Conservation (phyloP, 1,140 invertebrate species). For the Nixonia krombeini region DNA sequence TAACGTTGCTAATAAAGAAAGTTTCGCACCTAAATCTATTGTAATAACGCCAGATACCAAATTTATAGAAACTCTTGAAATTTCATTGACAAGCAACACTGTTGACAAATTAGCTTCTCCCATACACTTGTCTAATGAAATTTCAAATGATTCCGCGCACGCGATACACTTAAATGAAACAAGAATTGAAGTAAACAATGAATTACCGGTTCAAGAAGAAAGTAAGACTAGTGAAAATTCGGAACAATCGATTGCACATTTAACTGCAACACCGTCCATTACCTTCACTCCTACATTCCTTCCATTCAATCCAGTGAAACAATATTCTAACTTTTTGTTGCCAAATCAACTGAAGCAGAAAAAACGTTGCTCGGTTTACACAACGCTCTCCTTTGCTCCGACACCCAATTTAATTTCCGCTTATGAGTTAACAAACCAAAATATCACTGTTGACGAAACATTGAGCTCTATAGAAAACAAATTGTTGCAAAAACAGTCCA, state of each 20-base stretch:
- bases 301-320: not conserved
- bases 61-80: not conserved
- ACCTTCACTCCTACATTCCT: conserved; percentile 1
- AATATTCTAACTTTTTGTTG: not conserved
- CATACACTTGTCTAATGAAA: not conserved
- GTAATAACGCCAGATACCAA: too few species aligned
- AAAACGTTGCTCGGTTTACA: conserved; percentile 31
- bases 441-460: conserved; percentile 20
- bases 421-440: conserved; percentile 26
- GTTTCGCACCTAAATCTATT: too few species aligned
- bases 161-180: conserved; percentile 2
- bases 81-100: not conserved
- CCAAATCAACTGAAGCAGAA: conserved; percentile 14
- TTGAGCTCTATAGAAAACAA: conserved; percentile 21
- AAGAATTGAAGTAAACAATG: not conserved
- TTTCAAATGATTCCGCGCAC: not conserved
- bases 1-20: too few species aligned
- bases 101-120: not conserved
- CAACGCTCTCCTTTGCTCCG: conserved; percentile 25
- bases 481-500: not conserved
- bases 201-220: not conserved
- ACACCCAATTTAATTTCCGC: conserved; percentile 5
- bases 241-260: too few species aligned
- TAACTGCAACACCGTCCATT: not conserved
- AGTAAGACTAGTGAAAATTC: not conserved